Percentiles rank a stretch among this genome's conserved stretches.
Conservation (phyloP, 2,888 invertebrate species). For the Caenorhabditis parvicauda region DNA sequence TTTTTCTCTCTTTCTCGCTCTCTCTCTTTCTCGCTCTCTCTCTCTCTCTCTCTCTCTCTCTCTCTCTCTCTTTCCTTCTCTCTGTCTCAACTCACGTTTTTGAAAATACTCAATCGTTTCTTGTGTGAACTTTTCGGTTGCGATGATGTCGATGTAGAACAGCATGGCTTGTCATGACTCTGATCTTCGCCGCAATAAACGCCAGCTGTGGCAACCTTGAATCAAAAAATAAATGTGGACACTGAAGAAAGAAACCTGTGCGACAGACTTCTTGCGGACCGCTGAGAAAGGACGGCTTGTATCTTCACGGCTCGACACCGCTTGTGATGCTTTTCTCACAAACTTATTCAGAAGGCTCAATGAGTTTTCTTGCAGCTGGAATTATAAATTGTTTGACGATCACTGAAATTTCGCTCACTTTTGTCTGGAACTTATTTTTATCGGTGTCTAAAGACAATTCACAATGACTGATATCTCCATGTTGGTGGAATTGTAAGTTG, state of each 20-base stretch:
- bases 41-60: neutral
- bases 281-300: conserved; percentile 6
- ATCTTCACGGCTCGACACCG: conserved; percentile 31
- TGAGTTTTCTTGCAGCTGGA: conserved; percentile 34
- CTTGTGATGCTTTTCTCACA: conserved; percentile 40
- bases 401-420: neutral
- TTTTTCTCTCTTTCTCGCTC: neutral
- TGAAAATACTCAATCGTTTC: conserved; percentile 23
- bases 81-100: conserved; percentile 16
- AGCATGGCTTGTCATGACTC: too few relatives aligned
- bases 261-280: conserved; percentile 29
- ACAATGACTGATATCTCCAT: conserved; percentile 58
- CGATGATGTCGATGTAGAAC: too few relatives aligned
- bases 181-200: too few relatives aligned
- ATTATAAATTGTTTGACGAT: too few relatives aligned
- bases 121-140: too few relatives aligned
- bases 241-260: too few relatives aligned
- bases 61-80: neutral
- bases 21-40: neutral
- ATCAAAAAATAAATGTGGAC: too few relatives aligned
- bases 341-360: conserved; percentile 36
- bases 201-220: too few relatives aligned
- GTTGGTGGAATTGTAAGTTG: conserved; percentile 55
- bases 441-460: conserved; percentile 49
- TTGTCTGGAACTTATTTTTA: neutral